Percentiles rank a stretch among this genome's conserved stretches.
These are phyloP conservation scores for Pelodytes ibericus DNA, from an alignment of 2,797 vertebrate species.

Conservation along the genomic window DNA sequence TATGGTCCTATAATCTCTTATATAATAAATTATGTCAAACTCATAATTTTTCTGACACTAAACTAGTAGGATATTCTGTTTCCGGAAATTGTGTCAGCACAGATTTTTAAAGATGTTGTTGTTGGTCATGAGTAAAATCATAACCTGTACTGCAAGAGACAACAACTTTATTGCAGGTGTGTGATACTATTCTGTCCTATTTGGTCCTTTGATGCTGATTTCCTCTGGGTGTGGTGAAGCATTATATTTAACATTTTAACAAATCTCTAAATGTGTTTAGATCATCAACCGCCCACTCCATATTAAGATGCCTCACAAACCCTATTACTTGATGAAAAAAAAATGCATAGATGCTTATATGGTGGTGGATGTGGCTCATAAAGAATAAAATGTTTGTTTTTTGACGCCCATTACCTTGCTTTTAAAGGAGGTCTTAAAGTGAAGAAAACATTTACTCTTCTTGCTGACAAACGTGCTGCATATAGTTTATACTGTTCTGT, in stretches of 20 bases:
- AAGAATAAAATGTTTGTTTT: constrained; percentile 24
- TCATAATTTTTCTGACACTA: no score
- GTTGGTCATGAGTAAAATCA: background rate
- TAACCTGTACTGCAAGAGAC: background rate
- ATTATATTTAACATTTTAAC: constrained; percentile 4
- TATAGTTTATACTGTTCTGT: constrained; percentile 21
- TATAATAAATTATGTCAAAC: no score
- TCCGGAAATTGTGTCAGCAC: no score
- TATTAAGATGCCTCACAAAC: constrained; percentile 42
- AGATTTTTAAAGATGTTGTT: background rate
- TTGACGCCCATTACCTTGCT: constrained; percentile 21
- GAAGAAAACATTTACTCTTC: constrained; percentile 15
- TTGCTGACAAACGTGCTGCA: background rate
- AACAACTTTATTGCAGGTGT: constrained; percentile 26
- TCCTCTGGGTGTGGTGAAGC: constrained; percentile 27
- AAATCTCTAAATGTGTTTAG: constrained; percentile 28
- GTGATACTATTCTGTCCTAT: background rate
- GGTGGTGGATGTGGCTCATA: constrained; percentile 27
- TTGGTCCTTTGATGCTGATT: constrained; percentile 15
- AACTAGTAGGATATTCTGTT: no score
- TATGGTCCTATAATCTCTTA: no score
- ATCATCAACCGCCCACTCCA: constrained; percentile 17
- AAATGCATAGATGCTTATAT: constrained; percentile 26
- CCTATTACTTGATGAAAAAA: constrained; percentile 26
- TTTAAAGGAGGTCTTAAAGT: constrained; percentile 36